phyloP scores from a whole-genome alignment of 2,113 vertebrate species.

The Phodopus roborovskii region DNA sequence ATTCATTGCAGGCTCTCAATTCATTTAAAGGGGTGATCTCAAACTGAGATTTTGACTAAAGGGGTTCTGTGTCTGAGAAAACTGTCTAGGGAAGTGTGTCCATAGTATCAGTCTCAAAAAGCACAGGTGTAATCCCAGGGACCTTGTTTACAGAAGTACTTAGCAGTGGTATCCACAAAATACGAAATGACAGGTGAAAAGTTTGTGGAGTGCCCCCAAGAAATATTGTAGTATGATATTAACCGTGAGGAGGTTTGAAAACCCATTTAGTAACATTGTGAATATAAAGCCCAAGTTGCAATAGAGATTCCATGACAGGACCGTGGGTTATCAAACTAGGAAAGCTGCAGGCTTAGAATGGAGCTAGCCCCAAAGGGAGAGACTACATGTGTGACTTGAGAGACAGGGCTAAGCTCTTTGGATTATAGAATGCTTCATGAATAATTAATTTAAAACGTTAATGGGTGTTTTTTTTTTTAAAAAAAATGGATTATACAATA shows the following conservation, averaged over 20 bases:
- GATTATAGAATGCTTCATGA: slow-evolving; percentile 18
- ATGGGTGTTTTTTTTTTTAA: slow-evolving; percentile 17
- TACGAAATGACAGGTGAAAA: not conserved
- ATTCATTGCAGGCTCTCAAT: not conserved
- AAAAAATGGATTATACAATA: not conserved
- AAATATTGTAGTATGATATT: not conserved
- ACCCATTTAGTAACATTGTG: not conserved
- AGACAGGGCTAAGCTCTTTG: not conserved
- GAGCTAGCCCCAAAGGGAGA: not conserved
- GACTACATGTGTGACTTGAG: not conserved
- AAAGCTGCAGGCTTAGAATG: not conserved
- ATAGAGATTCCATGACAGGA: no score
- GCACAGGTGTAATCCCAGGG: not conserved
- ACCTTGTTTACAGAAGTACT: not conserved
- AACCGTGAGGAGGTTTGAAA: not conserved
- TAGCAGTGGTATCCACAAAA: not conserved
- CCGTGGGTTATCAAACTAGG: not conserved
- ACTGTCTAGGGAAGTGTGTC: not conserved
- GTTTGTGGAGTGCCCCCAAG: no score
- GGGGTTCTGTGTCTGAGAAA: no score
- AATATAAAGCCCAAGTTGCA: not conserved
- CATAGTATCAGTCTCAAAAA: not conserved
- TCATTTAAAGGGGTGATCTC: not conserved
- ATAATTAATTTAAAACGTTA: slow-evolving; percentile 59
- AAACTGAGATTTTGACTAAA: not conserved